Percentiles rank a stretch among this genome's conserved stretches.
phyloP scores from a whole-genome alignment of 2,113 vertebrate species.

The Saguinus imperator region DNA sequence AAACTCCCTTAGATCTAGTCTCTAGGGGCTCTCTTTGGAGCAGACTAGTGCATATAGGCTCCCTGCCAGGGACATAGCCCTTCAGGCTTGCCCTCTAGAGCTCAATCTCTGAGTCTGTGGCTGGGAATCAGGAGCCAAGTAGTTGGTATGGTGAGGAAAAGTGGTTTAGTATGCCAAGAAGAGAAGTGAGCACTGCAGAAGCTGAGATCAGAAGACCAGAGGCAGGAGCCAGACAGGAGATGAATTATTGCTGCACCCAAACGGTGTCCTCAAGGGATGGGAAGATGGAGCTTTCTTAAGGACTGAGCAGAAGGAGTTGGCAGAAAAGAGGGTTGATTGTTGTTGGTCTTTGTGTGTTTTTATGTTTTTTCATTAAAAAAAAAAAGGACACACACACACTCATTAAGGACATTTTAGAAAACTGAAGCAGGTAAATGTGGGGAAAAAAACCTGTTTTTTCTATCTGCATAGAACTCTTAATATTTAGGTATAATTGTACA shows the following conservation, averaged over 20 bases:
- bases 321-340: neutral
- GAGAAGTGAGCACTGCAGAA: neutral
- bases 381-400: neutral
- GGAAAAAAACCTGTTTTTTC: neutral
- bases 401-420: conserved; percentile 43
- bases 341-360: neutral
- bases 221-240: neutral
- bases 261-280: neutral
- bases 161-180: neutral
- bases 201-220: neutral
- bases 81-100: neutral
- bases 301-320: neutral
- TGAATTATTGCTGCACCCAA: neutral
- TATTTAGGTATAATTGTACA: neutral
- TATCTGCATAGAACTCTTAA: neutral
- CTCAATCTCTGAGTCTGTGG: neutral
- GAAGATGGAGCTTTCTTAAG: neutral
- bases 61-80: neutral
- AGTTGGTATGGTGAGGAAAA: neutral
- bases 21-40: neutral
- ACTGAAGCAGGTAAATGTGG: neutral
- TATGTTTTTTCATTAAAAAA: neutral
- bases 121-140: neutral
- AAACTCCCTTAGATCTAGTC: conserved; percentile 2
- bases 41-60: neutral